Base-by-base conservation (phyloP, 2,113 vertebrate species). In the Thunnus thynnus region DNA sequence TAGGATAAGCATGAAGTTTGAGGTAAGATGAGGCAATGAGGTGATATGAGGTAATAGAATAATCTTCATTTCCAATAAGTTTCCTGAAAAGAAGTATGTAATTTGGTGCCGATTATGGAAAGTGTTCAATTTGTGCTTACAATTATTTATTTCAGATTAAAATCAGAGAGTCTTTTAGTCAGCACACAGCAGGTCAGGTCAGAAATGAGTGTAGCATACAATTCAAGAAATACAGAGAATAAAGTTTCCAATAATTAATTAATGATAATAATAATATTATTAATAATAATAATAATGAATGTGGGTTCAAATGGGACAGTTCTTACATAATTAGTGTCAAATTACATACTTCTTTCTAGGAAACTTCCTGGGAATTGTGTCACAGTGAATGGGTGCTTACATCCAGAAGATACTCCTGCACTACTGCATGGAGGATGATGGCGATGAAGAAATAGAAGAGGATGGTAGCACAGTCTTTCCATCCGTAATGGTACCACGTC, bases 391-490 rank as follows among this genome's bases (percentile, higher is more conserved):
- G 13, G 6, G 18, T 78, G 94, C 98, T 98, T 91, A 99, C 98
- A 47, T 99, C 98, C 87, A 99, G 92, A 14, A 96, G 93, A 25
- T 99, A 99, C 78, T 99, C 98, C 94, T 99, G 98, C 75, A 99
- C 97, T 67, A 99, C 96, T 0, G 97, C 98, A 0, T 99, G 98
- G 72, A 99, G 94, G 92, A 99, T 98, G 94, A 99, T 95, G 90
- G 96, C 93, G 1, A 99, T 97, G 90, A 97, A 96, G 91, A 99
- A 90, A 90, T 99, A 99, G 95, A 99, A 99, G 86, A 98, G 92
- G 88, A 98, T 95, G 47, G 98, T 99, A 85, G 96, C 95, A 61
- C 95, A 91, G 89, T 99, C 98, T 90, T 97, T 99, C 86, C 95
- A 96, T 70, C 98, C 98, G 0, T 98, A 99, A 88, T 97, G 95